Percentiles rank a stretch among this genome's conserved stretches.
phyloP scores from a whole-genome alignment of 1,140 invertebrate genomes.

The Drosophila guanche region DNA sequence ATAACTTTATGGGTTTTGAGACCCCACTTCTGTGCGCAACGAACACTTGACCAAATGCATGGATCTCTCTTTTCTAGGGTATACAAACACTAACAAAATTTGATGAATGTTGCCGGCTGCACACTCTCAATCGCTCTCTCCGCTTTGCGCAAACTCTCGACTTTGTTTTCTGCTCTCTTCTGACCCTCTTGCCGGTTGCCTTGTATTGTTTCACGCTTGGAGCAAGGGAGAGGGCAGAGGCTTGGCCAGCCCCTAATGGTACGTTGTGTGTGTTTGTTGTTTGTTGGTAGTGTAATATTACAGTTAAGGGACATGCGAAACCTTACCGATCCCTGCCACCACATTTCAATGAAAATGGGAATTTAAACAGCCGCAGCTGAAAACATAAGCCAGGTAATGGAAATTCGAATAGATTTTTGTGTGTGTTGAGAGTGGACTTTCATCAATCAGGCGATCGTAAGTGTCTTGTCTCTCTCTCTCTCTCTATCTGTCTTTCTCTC shows the following conservation, averaged over 20 bases:
- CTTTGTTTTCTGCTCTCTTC: no score
- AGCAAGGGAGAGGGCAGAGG: neutral
- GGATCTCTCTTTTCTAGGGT: no score
- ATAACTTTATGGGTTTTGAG: no score
- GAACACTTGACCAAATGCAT: no score
- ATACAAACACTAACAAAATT: no score
- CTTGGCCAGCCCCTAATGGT: conserved; percentile 29
- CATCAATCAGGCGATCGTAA: conserved; percentile 40
- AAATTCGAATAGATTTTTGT: conserved; percentile 6
- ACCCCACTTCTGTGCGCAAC: no score
- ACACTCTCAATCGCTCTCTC: neutral
- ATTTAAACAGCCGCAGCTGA: conserved; percentile 14
- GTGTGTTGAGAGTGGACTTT: conserved; percentile 13
- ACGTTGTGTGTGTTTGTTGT: no score
- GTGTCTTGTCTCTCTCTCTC: conserved; percentile 12
- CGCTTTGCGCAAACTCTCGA: no score
- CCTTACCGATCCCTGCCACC: conserved; percentile 13
- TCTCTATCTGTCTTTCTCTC: neutral
- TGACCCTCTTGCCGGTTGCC: conserved; percentile 6
- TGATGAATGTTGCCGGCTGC: no score
- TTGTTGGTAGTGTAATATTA: conserved; percentile 31
- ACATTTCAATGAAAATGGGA: conserved; percentile 14
- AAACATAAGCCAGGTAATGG: conserved; percentile 14
- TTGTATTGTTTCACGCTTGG: neutral
- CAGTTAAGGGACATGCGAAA: conserved; percentile 1